These are phyloP conservation scores for Sandelia bainsii DNA, from an alignment of 2,797 vertebrate species.

Conservation along the genomic window DNA sequence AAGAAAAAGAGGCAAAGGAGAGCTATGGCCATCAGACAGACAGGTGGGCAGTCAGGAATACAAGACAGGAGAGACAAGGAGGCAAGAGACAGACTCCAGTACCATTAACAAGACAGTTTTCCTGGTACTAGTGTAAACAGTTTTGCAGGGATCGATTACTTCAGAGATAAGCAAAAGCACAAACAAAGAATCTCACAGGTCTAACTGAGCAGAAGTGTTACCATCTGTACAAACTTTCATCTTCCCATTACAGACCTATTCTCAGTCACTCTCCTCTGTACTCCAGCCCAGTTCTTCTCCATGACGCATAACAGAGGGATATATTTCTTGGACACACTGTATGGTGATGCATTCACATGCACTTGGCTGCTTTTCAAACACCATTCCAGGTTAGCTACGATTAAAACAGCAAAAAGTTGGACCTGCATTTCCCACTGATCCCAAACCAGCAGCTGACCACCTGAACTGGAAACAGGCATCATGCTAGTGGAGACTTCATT, in stretches of 20 bases:
- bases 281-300: conserved; percentile 6
- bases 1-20: conserved; percentile 8
- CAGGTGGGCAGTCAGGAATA: conserved; percentile 25
- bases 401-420: conserved; percentile 3
- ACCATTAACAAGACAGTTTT: conserved; percentile 55
- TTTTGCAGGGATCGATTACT: conserved; percentile 42
- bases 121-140: conserved; percentile 37
- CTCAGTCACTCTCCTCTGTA: background rate
- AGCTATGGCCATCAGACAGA: conserved; percentile 17
- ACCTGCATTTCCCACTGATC: conserved; percentile 20
- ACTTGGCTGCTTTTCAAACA: conserved; percentile 6
- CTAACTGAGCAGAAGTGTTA: conserved; percentile 37
- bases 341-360: background rate
- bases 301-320: conserved; percentile 18
- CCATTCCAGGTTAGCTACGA: background rate
- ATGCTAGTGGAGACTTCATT: conserved; percentile 33
- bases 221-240: conserved; percentile 17
- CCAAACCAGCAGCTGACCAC: conserved; percentile 65
- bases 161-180: conserved; percentile 44
- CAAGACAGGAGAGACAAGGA: conserved; percentile 12
- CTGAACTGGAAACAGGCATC: conserved; percentile 53
- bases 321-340: background rate
- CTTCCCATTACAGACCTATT: conserved; percentile 22
- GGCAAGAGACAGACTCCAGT: conserved; percentile 50
- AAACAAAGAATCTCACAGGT: conserved; percentile 49